These are phyloP conservation scores for Hybos culiciformis DNA, from an alignment of 2,888 invertebrate genomes.

Conservation along the genomic window DNA sequence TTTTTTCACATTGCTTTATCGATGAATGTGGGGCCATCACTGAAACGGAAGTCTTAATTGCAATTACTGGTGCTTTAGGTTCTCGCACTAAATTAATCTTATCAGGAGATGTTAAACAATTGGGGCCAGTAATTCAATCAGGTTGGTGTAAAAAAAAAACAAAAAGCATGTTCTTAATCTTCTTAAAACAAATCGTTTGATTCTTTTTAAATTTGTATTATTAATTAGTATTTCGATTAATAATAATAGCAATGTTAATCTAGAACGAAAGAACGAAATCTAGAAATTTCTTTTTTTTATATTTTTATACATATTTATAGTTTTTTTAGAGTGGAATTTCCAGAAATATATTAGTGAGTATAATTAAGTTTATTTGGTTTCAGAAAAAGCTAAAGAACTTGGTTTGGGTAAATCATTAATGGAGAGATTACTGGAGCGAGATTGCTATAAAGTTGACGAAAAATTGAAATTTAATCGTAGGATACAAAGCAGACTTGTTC, in stretches of 20 bases:
- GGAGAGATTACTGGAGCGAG: conserved; percentile 47
- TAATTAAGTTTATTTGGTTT: no score
- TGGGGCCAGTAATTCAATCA: conserved; percentile 48
- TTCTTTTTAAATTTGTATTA: no score
- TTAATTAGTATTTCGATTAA: no score
- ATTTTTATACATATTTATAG: no score
- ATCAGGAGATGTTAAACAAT: conserved; percentile 60
- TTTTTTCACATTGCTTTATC: conserved; percentile 37
- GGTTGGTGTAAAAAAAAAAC: no score
- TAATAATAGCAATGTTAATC: no score
- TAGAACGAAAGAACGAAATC: no score
- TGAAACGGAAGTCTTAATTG: conserved; percentile 52
- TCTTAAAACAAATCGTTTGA: no score
- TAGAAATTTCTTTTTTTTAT: no score
- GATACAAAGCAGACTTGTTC: conserved; percentile 56
- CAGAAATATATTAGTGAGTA: no score
- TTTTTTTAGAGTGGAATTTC: no score
- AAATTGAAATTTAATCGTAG: conserved; percentile 36
- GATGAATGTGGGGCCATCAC: conserved; percentile 65
- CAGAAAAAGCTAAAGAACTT: conserved; percentile 23
- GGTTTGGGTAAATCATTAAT: conserved; percentile 42
- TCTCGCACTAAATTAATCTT: conserved; percentile 42
- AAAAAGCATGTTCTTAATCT: no score
- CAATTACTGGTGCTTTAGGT: conserved; percentile 35
- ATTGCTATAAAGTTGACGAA: conserved; percentile 29